Evolutionary conservation across 2,113 vertebrate genomes (phyloP).

Genomic region (Pseudonaja textilis): DNA sequence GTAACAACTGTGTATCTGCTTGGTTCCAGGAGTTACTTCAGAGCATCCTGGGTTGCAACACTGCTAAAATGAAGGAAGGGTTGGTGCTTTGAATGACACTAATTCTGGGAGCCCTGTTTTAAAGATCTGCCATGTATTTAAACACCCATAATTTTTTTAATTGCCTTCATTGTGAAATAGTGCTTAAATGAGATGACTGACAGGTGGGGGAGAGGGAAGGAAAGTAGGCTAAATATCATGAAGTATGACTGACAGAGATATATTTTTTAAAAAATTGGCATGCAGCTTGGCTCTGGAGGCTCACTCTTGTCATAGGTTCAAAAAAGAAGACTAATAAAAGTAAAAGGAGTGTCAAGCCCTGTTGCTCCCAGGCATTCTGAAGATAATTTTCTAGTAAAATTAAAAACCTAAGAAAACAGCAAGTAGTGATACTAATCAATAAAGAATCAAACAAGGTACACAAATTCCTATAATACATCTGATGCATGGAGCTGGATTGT

Average conservation of each 20-base stretch:
- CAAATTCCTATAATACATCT: neutral
- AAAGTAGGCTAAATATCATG: neutral
- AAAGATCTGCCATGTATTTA: neutral
- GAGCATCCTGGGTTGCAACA: neutral
- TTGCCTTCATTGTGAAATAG: neutral
- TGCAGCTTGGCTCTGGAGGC: neutral
- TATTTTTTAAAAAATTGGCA: neutral
- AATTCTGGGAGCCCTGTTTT: neutral
- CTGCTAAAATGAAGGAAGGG: neutral
- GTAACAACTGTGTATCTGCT: neutral
- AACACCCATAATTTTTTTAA: neutral
- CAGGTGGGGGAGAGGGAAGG: too few species aligned
- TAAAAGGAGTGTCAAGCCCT: neutral
- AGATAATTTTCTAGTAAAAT: neutral
- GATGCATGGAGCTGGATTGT: neutral
- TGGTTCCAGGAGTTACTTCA: neutral
- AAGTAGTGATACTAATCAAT: neutral
- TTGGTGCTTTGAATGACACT: neutral
- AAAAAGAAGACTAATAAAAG: conserved; percentile 4
- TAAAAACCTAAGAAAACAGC: neutral
- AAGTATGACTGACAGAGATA: neutral
- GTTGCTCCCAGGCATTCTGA: neutral
- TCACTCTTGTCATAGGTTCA: neutral
- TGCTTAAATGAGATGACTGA: neutral
- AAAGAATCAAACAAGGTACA: neutral